Evolutionary conservation across 2,888 invertebrate genomes (phyloP), one percentile per base, ranked within the genome.

Genomic region (Copidosoma aretas): DNA sequence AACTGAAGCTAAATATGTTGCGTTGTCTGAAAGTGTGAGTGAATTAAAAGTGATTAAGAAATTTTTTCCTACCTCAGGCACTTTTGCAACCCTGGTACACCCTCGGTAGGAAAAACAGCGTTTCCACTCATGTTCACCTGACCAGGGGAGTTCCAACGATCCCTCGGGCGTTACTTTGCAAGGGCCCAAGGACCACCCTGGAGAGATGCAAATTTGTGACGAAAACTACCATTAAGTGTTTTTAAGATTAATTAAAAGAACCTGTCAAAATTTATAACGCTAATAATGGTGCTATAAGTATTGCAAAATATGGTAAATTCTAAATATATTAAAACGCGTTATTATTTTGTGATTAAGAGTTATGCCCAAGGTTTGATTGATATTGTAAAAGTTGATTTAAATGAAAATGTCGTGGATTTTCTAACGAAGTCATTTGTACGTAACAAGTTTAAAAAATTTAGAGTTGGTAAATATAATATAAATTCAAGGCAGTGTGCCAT

Each of bases 1-100:
- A 73, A 73, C 73, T 22, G 24, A 14, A 17, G 73, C 73, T 5
- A 73, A 75, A 53, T 73, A 71, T 68, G 70, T 73, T 21, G 75
- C 73, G 0, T 49, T 73, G 21, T 73, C 73, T 1, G 70, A 74
- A 46, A 60, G 53, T 14, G 68, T 70, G 0, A 73, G 59, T 54
- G 71, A 72, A 43, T 12, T 71, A 14, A 68, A 67, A 59, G 17
- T 64, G 14, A 15, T 71, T n/a, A 61, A 46, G 59, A 60, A 70
- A 32, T 15, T 72, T n/a, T n/a, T n/a, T n/a, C n/a, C n/a, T n/a
- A n/a, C n/a, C n/a, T n/a, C n/a, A n/a, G n/a, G n/a, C n/a, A n/a
- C n/a, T n/a, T n/a, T n/a, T n/a, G n/a, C n/a, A n/a, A n/a, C n/a
- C n/a, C n/a, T n/a, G n/a, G n/a, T n/a, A n/a, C n/a, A n/a, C n/a